Evolutionary conservation across 2,888 invertebrate species (phyloP).

Genomic region (Eucera pruinosa): DNA sequence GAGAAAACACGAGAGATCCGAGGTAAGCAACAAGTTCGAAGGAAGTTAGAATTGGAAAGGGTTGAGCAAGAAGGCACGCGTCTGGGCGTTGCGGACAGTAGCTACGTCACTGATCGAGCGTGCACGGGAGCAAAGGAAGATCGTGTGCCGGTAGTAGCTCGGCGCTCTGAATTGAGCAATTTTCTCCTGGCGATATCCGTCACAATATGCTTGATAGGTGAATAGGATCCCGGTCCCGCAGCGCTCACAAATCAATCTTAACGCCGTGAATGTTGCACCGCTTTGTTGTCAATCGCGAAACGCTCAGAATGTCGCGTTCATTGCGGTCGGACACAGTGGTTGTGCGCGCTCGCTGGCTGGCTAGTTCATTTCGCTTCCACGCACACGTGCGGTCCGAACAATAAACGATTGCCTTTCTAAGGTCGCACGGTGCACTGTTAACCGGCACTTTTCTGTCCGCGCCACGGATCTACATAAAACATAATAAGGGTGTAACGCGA

Average conservation of each 20-base stretch:
- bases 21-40: too few relatives aligned
- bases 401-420: slow-evolving; percentile 64
- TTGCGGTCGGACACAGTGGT: slow-evolving; percentile 19
- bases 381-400: slow-evolving; percentile 38
- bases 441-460: slow-evolving; percentile 34
- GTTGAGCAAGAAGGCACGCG: not conserved
- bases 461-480: slow-evolving; percentile 62
- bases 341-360: slow-evolving; percentile 3
- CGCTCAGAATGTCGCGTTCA: slow-evolving; percentile 44
- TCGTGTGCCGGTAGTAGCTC: slow-evolving; percentile 48
- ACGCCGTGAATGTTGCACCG: slow-evolving; percentile 48
- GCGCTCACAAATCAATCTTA: slow-evolving; percentile 67
- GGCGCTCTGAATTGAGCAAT: slow-evolving; percentile 69
- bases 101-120: slow-evolving; percentile 47
- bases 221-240: slow-evolving; percentile 60
- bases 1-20: too few relatives aligned
- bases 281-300: slow-evolving; percentile 59
- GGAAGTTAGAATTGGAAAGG: slow-evolving; percentile 6
- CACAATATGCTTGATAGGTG: slow-evolving; percentile 65
- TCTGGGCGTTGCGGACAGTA: slow-evolving; percentile 39
- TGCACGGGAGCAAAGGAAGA: slow-evolving; percentile 45
- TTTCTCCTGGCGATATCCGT: slow-evolving; percentile 67
- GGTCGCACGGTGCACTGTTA: slow-evolving; percentile 59
- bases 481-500: slow-evolving; percentile 66
- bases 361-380: slow-evolving; percentile 27